A percentile compares a stretch with the other conserved stretches of the same genome.
Conservation (phyloP, 2,113 vertebrate species). For the Crotalus helleri region DNA sequence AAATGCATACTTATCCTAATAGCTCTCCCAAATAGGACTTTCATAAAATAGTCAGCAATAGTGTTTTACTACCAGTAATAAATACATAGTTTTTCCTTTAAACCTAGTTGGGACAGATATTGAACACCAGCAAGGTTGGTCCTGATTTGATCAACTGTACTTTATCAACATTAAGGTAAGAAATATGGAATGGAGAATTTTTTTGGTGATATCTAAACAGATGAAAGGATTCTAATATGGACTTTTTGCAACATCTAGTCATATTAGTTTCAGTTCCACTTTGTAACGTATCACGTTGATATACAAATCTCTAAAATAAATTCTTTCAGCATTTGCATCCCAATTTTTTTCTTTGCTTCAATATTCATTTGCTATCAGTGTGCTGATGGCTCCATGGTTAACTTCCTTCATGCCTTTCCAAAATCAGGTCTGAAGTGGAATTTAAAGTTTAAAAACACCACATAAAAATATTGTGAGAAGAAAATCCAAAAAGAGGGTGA, state of each 20-base stretch:
- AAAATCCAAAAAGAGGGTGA: neutral
- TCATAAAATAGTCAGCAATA: neutral
- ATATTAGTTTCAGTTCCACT: neutral
- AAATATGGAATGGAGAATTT: neutral
- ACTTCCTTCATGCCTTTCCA: neutral
- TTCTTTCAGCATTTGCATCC: neutral
- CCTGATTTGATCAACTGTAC: neutral
- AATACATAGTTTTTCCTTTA: neutral
- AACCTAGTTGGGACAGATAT: neutral
- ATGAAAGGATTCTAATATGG: neutral
- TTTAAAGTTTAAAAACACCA: neutral
- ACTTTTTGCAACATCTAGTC: no score
- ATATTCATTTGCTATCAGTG: neutral
- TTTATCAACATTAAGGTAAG: neutral
- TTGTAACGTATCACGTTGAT: neutral
- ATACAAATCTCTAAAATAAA: no score
- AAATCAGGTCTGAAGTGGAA: neutral
- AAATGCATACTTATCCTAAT: neutral
- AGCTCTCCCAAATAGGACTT: neutral
- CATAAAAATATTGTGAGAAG: neutral
- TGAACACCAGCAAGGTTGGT: neutral
- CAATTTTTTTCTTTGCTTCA: neutral
- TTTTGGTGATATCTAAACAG: neutral
- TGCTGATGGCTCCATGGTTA: neutral
- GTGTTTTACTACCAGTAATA: neutral